Percentiles rank a stretch among this genome's conserved stretches.
Conservation (phyloP, 92 coral and sea anemone genomes). For the Zoanthus solanderi region DNA sequence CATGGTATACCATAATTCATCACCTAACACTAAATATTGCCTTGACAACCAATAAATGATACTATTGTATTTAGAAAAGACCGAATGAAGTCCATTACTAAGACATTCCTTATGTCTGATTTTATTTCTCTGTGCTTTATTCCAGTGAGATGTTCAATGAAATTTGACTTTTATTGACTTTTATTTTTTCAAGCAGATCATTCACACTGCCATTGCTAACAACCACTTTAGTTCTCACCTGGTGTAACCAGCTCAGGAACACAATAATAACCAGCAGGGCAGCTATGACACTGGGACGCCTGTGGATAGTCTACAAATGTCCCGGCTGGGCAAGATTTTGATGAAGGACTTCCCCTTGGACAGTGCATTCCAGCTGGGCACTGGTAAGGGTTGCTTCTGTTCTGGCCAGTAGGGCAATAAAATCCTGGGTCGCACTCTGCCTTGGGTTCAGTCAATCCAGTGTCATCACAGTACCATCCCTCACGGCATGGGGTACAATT, state of each 20-base stretch:
- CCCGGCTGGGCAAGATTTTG: constrained; percentile 76
- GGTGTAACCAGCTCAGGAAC: constrained; percentile 61
- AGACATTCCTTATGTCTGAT: too few species aligned
- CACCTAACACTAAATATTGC: too few species aligned
- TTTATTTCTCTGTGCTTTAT: too few species aligned
- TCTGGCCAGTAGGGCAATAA: constrained; percentile 87
- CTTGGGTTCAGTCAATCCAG: constrained; percentile 83
- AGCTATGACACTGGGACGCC: constrained; percentile 70
- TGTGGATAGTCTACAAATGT: constrained; percentile 72
- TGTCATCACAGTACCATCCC: constrained; percentile 91
- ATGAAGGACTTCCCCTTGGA: constrained; percentile 78
- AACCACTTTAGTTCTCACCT: constrained; percentile 48
- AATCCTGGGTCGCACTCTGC: constrained; percentile 82
- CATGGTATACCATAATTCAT: too few species aligned
- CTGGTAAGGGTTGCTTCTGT: constrained; percentile 71
- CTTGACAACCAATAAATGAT: too few species aligned
- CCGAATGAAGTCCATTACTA: too few species aligned
- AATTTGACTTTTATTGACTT: too few species aligned
- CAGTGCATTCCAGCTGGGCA: constrained; percentile 90
- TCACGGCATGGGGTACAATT: constrained; percentile 80
- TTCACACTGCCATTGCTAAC: too few species aligned
- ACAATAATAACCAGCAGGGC: constrained; percentile 89
- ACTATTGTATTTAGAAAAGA: too few species aligned
- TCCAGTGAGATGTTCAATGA: too few species aligned
- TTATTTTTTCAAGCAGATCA: too few species aligned